Percentiles rank a stretch among this genome's conserved stretches.
Conservation (phyloP, 2,888 invertebrate species). For the Lomographa bimaculata region DNA sequence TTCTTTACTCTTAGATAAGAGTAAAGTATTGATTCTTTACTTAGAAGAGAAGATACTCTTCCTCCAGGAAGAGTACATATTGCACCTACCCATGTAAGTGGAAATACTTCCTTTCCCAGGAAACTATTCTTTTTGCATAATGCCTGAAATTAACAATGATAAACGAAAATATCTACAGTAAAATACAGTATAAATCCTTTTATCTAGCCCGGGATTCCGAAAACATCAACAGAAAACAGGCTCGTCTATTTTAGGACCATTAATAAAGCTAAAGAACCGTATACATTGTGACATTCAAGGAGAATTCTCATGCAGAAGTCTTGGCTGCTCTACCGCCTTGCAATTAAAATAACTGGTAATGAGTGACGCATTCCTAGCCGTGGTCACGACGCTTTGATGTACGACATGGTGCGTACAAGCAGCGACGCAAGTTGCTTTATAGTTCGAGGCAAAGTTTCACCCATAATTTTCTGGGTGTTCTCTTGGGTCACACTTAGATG, state of each 20-base stretch:
- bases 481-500: too few relatives aligned
- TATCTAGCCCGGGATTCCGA: slow-evolving; percentile 2
- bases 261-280: slow-evolving; percentile 31
- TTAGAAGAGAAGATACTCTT: too few relatives aligned
- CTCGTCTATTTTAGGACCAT: slow-evolving; percentile 12
- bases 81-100: too few relatives aligned
- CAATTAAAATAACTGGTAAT: slow-evolving; percentile 70
- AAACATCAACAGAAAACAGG: neutral
- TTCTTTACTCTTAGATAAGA: too few relatives aligned
- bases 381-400: slow-evolving; percentile 52
- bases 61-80: too few relatives aligned
- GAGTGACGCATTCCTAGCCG: slow-evolving; percentile 57
- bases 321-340: slow-evolving; percentile 37
- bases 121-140: too few relatives aligned
- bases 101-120: too few relatives aligned
- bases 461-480: too few relatives aligned
- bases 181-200: neutral
- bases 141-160: too few relatives aligned
- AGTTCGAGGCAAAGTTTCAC: too few relatives aligned
- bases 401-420: slow-evolving; percentile 23
- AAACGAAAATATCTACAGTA: neutral
- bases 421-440: slow-evolving; percentile 8
- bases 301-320: slow-evolving; percentile 35
- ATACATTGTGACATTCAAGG: slow-evolving; percentile 28
- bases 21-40: too few relatives aligned